A percentile compares a stretch with the other conserved stretches of the same genome.
Evolutionary conservation across 2,888 invertebrate species (phyloP).

Genomic region (Cybosia mesomella): DNA sequence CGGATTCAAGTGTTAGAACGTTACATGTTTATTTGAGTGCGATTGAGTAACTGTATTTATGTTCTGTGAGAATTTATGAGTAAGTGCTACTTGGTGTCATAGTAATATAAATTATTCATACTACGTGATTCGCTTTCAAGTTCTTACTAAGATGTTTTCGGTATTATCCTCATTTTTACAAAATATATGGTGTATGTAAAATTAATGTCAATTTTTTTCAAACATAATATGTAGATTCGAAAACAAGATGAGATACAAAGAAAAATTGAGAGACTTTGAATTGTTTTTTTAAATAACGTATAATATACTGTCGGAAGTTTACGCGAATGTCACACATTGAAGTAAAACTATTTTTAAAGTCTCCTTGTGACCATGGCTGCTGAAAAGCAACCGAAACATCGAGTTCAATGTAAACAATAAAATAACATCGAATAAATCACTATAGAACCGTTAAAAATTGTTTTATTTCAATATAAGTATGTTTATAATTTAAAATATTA

Average conservation of each 20-base stretch:
- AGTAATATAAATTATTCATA: not conserved
- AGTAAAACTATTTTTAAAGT: too few relatives aligned
- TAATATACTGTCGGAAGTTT: too few relatives aligned
- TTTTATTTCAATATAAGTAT: too few relatives aligned
- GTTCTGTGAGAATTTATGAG: conserved; percentile 11
- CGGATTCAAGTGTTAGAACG: conserved; percentile 8
- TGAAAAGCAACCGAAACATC: too few relatives aligned
- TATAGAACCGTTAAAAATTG: too few relatives aligned
- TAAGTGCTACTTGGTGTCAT: not conserved
- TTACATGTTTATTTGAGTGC: conserved; percentile 12
- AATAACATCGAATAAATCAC: too few relatives aligned
- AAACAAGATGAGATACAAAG: not conserved
- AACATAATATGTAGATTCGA: not conserved
- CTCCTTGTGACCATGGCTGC: too few relatives aligned
- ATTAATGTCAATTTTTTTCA: not conserved
- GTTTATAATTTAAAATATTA: too few relatives aligned
- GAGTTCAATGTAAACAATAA: too few relatives aligned
- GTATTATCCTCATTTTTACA: not conserved
- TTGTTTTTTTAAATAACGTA: not conserved
- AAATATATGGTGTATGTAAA: conserved; percentile 1
- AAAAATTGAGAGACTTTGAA: not conserved
- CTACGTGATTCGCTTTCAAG: not conserved
- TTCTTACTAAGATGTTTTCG: not conserved
- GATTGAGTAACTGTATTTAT: conserved; percentile 16
- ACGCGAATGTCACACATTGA: too few relatives aligned